Conservation (phyloP, 2,888 invertebrate genomes). For the Leptarthrus brevirostris region DNA sequence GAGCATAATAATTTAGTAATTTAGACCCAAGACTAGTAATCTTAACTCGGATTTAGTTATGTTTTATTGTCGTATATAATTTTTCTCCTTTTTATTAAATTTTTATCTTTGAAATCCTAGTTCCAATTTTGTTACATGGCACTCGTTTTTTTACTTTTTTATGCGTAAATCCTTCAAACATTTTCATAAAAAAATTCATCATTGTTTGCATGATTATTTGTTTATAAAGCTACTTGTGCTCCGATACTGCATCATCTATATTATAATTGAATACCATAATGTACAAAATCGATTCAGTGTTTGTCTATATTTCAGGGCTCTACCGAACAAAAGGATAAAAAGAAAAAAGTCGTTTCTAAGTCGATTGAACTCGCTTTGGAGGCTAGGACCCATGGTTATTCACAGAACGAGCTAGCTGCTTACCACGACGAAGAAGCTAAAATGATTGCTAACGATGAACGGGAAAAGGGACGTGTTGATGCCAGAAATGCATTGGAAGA, state of each 20-base stretch:
- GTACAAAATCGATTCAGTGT: conserved; percentile 44
- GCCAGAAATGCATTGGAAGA: conserved; percentile 98
- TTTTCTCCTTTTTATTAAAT: too few relatives aligned
- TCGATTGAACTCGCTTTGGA: conserved; percentile 88
- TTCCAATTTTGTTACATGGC: too few relatives aligned
- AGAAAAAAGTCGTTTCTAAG: conserved; percentile 82
- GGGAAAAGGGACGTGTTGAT: conserved; percentile 95
- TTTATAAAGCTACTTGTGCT: neutral
- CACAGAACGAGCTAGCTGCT: conserved; percentile 77
- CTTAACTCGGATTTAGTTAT: too few relatives aligned
- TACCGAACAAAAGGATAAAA: conserved; percentile 41
- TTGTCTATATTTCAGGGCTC: conserved; percentile 31
- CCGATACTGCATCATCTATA: neutral
- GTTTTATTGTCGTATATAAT: too few relatives aligned
- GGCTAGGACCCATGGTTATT: conserved; percentile 77
- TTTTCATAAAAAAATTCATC: too few relatives aligned
- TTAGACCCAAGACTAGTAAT: too few relatives aligned
- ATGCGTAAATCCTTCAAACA: too few relatives aligned
- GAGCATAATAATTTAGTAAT: too few relatives aligned
- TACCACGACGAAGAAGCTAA: conserved; percentile 85
- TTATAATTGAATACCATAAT: neutral
- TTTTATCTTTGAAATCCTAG: too few relatives aligned
- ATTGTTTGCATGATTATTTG: neutral
- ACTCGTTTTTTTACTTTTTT: too few relatives aligned
- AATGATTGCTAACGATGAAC: conserved; percentile 86